phyloP scores from a whole-genome alignment of 2,888 invertebrate genomes.

The Cephus sareptanus region DNA sequence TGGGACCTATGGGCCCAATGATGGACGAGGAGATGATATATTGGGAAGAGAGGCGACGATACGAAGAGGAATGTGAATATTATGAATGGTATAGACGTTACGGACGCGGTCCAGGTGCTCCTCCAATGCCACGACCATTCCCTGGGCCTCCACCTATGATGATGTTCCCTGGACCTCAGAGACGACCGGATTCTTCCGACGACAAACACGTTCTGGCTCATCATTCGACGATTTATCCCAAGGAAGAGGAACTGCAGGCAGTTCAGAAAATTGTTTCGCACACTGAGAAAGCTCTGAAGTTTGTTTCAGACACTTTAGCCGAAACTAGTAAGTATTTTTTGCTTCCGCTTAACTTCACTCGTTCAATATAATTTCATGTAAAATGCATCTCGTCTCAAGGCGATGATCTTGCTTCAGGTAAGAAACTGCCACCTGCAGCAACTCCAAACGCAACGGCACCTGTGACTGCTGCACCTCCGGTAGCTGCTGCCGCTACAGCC shows the following conservation, averaged over 20 bases:
- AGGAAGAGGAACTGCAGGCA: slow-evolving; percentile 86
- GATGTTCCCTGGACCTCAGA: slow-evolving; percentile 72
- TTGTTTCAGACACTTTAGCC: slow-evolving; percentile 90
- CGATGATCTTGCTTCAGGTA: slow-evolving; percentile 36
- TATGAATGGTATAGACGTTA: slow-evolving; percentile 78
- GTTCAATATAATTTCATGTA: slow-evolving; percentile 6
- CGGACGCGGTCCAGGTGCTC: slow-evolving; percentile 70
- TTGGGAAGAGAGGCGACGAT: slow-evolving; percentile 87
- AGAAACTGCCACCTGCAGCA: slow-evolving; percentile 38
- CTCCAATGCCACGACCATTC: slow-evolving; percentile 66
- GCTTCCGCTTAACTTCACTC: neutral
- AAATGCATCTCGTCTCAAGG: too few species aligned
- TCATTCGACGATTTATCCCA: slow-evolving; percentile 94
- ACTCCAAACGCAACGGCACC: neutral
- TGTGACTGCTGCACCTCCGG: slow-evolving; percentile 11
- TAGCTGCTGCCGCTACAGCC: slow-evolving; percentile 12
- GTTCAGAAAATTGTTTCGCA: slow-evolving; percentile 94
- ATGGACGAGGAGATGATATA: slow-evolving; percentile 87
- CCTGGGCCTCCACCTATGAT: slow-evolving; percentile 65
- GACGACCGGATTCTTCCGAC: slow-evolving; percentile 92
- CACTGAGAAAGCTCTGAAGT: slow-evolving; percentile 93
- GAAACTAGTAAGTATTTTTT: slow-evolving; percentile 60
- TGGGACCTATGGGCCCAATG: slow-evolving; percentile 66
- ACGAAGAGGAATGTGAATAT: slow-evolving; percentile 79
- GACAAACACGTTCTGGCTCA: slow-evolving; percentile 95